Conservation (phyloP, 2,113 vertebrate species). For the Camelus dromedarius region DNA sequence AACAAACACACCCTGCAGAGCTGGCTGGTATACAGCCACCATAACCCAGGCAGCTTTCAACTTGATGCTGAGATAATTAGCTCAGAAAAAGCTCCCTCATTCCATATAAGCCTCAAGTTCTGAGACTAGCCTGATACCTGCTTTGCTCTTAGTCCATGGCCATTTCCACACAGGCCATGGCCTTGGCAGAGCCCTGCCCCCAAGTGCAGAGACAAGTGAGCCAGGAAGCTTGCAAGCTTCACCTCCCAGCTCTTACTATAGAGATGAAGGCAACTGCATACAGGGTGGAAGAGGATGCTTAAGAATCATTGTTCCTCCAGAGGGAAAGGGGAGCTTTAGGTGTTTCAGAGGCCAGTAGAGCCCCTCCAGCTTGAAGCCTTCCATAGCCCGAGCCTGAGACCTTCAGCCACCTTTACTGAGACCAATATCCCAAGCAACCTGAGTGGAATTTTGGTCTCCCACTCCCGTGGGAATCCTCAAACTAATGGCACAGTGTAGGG, state of each 20-base stretch:
- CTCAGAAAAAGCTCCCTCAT: not conserved
- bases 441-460: not conserved
- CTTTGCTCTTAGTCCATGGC: not conserved
- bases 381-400: not conserved
- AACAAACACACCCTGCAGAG: slow-evolving; percentile 4
- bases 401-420: not conserved
- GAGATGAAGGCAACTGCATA: not conserved
- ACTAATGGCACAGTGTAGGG: not conserved
- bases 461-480: not conserved
- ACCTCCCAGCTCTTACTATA: not conserved
- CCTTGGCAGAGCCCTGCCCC: not conserved
- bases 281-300: not conserved
- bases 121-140: not conserved
- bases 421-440: not conserved
- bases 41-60: not conserved
- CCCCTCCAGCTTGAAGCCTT: not conserved
- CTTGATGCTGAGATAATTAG: not conserved
- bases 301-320: not conserved
- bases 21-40: not conserved
- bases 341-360: not conserved
- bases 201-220: slow-evolving; percentile 11
- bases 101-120: not conserved
- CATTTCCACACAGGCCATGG: slow-evolving; percentile 24
- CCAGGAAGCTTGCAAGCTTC: slow-evolving; percentile 33
- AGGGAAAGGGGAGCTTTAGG: not conserved